Percentiles rank a stretch among this genome's conserved stretches.
These are phyloP conservation scores for Ctena decussata DNA, from an alignment of 2,888 invertebrate species.

Conservation along the genomic window DNA sequence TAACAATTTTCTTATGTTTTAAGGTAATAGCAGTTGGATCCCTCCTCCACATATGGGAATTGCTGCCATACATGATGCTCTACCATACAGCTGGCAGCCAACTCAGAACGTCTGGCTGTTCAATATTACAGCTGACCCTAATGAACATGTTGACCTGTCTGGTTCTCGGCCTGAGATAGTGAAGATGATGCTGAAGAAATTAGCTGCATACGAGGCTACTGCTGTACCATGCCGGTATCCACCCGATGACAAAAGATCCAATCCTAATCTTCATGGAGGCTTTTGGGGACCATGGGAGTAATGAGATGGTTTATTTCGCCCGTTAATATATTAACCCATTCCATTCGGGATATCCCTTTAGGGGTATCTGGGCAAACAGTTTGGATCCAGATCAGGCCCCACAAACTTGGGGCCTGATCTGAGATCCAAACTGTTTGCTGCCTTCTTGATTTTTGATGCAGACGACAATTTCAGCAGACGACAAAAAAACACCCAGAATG, in stretches of 20 bases:
- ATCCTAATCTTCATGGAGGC: conserved; percentile 81
- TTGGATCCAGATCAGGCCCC: too few relatives aligned
- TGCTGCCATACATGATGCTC: background rate
- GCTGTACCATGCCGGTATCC: conserved; percentile 84
- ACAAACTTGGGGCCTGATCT: too few relatives aligned
- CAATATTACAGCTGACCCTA: conserved; percentile 82
- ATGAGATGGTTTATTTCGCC: too few relatives aligned
- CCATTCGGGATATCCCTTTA: too few relatives aligned
- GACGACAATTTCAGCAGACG: too few relatives aligned
- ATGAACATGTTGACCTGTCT: conserved; percentile 80
- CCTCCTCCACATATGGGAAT: conserved; percentile 66
- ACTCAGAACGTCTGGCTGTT: conserved; percentile 84
- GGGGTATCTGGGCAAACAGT: too few relatives aligned
- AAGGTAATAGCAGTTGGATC: conserved; percentile 78
- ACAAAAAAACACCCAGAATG: too few relatives aligned
- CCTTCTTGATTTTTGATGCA: too few relatives aligned
- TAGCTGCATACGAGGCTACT: conserved; percentile 77
- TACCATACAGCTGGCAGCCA: background rate
- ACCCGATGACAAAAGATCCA: conserved; percentile 70
- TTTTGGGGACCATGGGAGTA: conserved; percentile 85
- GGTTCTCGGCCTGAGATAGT: conserved; percentile 73
- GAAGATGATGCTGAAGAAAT: conserved; percentile 70
- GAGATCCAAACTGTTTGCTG: too few relatives aligned
- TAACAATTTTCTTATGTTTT: conserved; percentile 4
- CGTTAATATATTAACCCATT: too few relatives aligned